These are phyloP conservation scores for Corythucha ciliata DNA, from an alignment of 2,888 invertebrate species.

Conservation along the genomic window DNA sequence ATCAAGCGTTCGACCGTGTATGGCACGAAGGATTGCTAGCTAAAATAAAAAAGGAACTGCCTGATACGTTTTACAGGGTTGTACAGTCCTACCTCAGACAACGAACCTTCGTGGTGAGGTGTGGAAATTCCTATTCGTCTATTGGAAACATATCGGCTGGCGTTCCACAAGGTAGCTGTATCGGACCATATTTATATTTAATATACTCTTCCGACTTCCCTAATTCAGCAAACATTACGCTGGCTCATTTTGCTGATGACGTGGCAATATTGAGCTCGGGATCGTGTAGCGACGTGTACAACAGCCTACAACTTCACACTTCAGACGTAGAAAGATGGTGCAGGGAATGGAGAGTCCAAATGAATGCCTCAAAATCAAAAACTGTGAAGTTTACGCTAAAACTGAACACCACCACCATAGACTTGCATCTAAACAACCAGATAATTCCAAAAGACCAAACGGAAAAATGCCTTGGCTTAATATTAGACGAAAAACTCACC, in stretches of 20 bases:
- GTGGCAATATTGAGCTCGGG: background rate
- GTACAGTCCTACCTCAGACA: constrained; percentile 1
- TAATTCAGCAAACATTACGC: background rate
- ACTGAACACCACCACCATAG: no score
- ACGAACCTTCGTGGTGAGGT: constrained; percentile 1
- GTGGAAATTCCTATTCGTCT: background rate
- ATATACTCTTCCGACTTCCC: constrained; percentile 9
- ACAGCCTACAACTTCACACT: background rate
- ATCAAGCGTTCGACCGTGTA: constrained; percentile 9
- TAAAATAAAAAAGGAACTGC: background rate
- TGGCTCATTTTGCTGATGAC: constrained; percentile 11
- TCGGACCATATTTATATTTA: constrained; percentile 7
- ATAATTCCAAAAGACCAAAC: no score
- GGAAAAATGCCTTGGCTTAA: background rate
- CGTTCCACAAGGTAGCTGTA: constrained; percentile 7
- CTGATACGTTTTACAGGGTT: background rate
- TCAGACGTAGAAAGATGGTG: background rate
- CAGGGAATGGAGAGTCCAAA: constrained; percentile 1
- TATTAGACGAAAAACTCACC: background rate
- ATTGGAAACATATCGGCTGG: background rate
- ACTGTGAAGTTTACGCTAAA: constrained; percentile 2
- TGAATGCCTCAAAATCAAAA: constrained; percentile 2
- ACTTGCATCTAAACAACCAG: no score
- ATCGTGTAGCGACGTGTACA: background rate
- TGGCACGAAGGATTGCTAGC: background rate